These are phyloP conservation scores for Pelmatolapia mariae DNA, from an alignment of 2,113 vertebrate genomes.

Conservation along the genomic window DNA sequence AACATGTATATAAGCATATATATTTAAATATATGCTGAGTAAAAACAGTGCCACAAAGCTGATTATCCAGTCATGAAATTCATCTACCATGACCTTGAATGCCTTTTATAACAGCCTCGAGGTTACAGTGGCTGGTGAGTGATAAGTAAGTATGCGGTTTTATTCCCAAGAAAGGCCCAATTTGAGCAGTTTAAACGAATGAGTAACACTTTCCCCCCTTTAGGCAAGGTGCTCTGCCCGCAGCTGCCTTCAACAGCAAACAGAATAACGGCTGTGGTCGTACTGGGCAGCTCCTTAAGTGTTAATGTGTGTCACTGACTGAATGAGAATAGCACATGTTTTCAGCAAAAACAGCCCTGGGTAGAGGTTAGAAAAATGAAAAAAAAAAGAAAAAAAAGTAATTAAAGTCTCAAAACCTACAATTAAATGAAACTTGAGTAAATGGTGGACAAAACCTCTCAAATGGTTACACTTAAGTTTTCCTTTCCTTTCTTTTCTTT, in stretches of 20 bases:
- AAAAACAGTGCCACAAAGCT: not conserved
- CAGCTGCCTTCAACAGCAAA: conserved; percentile 24
- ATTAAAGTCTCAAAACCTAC: not conserved
- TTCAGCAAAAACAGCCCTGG: not conserved
- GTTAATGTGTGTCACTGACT: conserved; percentile 27
- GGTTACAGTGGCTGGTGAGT: not conserved
- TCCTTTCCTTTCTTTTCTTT: not conserved
- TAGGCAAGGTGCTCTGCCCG: conserved; percentile 39
- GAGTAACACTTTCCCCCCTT: conserved; percentile 51
- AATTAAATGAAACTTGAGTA: not conserved
- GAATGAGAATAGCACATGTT: conserved; percentile 44
- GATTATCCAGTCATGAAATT: not conserved
- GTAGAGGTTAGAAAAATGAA: conserved; percentile 1
- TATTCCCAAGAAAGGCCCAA: not conserved
- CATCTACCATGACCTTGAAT: not conserved
- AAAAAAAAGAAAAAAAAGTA: not conserved
- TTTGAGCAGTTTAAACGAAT: conserved; percentile 18
- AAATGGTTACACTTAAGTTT: not conserved
- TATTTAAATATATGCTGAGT: not conserved
- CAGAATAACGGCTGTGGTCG: conserved; percentile 34
- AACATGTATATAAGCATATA: not conserved
- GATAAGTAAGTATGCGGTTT: conserved; percentile 4
- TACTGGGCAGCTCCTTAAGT: conserved; percentile 13
- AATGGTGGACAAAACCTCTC: not conserved
- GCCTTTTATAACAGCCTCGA: not conserved